Conservation (phyloP, 53 echinoderm and acorn worm genomes). For the Holothuria leucospilota region DNA sequence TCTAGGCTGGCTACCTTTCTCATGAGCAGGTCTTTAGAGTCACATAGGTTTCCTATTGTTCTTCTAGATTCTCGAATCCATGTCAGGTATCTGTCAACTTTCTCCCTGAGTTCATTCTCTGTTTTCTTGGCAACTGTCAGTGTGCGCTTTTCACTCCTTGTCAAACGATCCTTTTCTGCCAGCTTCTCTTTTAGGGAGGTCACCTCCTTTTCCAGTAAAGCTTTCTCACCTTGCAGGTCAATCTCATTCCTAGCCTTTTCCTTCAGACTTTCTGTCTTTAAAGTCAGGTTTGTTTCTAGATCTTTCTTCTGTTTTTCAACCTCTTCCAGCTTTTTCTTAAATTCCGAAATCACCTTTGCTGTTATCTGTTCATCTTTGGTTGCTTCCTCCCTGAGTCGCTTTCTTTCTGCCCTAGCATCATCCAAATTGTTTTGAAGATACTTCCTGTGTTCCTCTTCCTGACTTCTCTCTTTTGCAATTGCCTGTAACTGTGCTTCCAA, state of each 20-base stretch:
- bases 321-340: too few species aligned
- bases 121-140: not conserved
- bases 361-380: too few species aligned
- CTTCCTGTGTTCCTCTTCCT: not conserved
- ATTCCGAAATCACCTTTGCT: too few species aligned
- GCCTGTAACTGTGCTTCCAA: not conserved
- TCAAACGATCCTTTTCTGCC: not conserved
- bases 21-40: not conserved
- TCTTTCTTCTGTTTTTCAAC: too few species aligned
- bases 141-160: not conserved
- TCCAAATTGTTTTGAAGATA: not conserved
- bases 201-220: not conserved
- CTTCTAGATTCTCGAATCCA: not conserved
- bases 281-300: too few species aligned
- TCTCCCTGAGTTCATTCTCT: slow-evolving; percentile 6
- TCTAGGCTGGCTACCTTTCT: not conserved
- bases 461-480: not conserved
- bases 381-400: too few species aligned
- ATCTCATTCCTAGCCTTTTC: not conserved
- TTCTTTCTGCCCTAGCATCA: too few species aligned
- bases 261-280: not conserved
- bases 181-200: not conserved
- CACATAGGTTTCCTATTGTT: not conserved
- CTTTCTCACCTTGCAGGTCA: not conserved
- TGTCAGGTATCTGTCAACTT: not conserved